Conservation (phyloP, 2,797 vertebrate genomes). For the Cossypha polioptera region DNA sequence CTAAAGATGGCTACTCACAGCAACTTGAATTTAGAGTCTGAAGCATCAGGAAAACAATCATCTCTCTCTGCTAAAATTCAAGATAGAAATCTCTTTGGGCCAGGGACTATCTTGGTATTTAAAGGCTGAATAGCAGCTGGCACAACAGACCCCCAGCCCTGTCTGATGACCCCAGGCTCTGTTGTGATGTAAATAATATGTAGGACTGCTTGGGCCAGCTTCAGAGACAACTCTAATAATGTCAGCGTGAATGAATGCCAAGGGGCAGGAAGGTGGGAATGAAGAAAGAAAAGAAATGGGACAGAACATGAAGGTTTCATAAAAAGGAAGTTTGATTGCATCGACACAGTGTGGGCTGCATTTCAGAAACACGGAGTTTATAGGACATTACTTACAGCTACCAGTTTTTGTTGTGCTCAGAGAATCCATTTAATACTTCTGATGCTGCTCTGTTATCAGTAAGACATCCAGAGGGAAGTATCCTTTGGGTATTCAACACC, state of each 20-base stretch:
- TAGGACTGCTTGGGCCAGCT: constrained; percentile 7
- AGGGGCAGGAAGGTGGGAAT: background rate
- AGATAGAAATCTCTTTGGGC: constrained; percentile 12
- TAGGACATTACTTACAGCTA: background rate
- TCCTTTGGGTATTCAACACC: background rate
- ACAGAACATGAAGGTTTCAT: background rate
- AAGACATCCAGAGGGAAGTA: background rate
- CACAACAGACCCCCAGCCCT: background rate
- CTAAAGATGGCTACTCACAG: background rate
- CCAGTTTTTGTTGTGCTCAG: background rate
- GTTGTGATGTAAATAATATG: constrained; percentile 52
- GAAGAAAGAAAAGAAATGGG: background rate
- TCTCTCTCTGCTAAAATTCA: constrained; percentile 1
- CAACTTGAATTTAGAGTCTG: background rate
- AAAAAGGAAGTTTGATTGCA: background rate
- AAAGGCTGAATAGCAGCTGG: background rate
- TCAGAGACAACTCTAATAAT: constrained; percentile 37
- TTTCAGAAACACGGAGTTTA: background rate
- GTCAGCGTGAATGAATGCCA: constrained; percentile 13
- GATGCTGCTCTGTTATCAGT: background rate
- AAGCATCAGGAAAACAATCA: background rate
- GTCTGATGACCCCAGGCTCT: background rate
- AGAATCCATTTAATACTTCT: background rate
- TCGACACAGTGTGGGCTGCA: background rate
- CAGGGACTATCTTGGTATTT: background rate